phyloP scores from a whole-genome alignment of 2,888 invertebrate species.

The Machimus atricapillus region DNA sequence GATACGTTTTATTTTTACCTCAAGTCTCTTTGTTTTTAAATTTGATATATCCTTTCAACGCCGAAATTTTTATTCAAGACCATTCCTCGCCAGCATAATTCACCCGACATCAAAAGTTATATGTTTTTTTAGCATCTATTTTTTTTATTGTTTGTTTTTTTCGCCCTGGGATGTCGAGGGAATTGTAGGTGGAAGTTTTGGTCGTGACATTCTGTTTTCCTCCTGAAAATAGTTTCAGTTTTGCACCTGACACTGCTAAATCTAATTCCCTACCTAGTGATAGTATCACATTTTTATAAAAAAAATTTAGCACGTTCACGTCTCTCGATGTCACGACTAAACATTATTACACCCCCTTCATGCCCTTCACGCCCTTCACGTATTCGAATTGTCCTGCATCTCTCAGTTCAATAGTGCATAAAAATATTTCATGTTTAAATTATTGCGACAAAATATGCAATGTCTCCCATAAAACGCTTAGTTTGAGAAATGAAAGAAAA shows the following conservation, averaged over 20 bases:
- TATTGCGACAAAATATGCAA: background rate
- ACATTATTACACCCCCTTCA: background rate
- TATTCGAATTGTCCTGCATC: background rate
- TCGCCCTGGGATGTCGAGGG: background rate
- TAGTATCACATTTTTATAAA: background rate
- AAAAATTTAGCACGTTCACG: background rate
- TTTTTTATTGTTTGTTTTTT: background rate
- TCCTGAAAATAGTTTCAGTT: background rate
- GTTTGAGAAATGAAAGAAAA: background rate
- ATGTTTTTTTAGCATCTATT: background rate
- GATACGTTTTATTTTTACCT: background rate
- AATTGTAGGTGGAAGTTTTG: background rate
- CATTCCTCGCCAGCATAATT: background rate
- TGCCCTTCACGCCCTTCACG: background rate
- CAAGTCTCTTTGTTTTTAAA: background rate
- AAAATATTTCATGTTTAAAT: background rate
- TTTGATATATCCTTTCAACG: slow-evolving; percentile 15
- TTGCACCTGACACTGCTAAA: background rate
- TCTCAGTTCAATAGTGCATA: background rate
- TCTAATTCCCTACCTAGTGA: background rate
- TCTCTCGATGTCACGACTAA: background rate
- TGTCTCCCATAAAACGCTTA: background rate
- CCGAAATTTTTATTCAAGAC: background rate
- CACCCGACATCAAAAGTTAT: slow-evolving; percentile 14
- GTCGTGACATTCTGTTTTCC: background rate